These are phyloP conservation scores for Notothenia rossii DNA, from an alignment of 2,113 vertebrate genomes.

Conservation along the genomic window DNA sequence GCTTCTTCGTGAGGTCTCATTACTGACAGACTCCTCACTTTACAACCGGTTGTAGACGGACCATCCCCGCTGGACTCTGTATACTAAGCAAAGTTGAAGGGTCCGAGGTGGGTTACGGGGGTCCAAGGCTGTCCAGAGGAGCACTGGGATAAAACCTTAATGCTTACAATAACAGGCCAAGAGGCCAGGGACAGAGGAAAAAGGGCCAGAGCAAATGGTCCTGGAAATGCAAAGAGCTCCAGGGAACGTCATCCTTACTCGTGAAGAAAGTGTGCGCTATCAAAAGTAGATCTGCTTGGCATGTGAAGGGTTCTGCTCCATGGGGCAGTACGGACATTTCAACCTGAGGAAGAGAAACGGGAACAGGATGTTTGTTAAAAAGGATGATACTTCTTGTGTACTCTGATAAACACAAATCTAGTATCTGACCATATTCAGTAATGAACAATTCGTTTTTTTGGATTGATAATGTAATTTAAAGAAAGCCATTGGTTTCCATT, in stretches of 20 bases:
- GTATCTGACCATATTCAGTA: neutral
- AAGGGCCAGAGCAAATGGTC: slow-evolving; percentile 67
- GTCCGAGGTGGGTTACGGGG: slow-evolving; percentile 53
- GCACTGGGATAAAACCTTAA: slow-evolving; percentile 72
- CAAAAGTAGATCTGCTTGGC: slow-evolving; percentile 94
- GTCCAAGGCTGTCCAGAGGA: slow-evolving; percentile 67
- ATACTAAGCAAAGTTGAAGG: slow-evolving; percentile 70
- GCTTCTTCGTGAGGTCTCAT: slow-evolving; percentile 63
- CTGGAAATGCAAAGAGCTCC: slow-evolving; percentile 66
- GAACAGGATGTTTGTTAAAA: neutral
- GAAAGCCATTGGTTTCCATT: neutral
- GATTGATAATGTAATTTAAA: neutral
- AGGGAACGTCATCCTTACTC: slow-evolving; percentile 70
- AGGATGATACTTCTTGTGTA: too few relatives aligned
- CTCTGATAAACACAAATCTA: neutral
- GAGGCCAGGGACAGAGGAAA: slow-evolving; percentile 58
- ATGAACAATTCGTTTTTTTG: too few relatives aligned
- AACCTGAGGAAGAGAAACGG: slow-evolving; percentile 78
- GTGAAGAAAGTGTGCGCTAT: slow-evolving; percentile 64
- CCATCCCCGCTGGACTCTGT: slow-evolving; percentile 68
- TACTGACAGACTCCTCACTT: slow-evolving; percentile 63
- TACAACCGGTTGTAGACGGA: slow-evolving; percentile 60
- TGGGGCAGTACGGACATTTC: slow-evolving; percentile 93
- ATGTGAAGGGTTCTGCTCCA: slow-evolving; percentile 93
- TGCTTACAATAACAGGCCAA: slow-evolving; percentile 71